Conservation (phyloP, 2,888 invertebrate genomes). For the Elysia crispata region DNA sequence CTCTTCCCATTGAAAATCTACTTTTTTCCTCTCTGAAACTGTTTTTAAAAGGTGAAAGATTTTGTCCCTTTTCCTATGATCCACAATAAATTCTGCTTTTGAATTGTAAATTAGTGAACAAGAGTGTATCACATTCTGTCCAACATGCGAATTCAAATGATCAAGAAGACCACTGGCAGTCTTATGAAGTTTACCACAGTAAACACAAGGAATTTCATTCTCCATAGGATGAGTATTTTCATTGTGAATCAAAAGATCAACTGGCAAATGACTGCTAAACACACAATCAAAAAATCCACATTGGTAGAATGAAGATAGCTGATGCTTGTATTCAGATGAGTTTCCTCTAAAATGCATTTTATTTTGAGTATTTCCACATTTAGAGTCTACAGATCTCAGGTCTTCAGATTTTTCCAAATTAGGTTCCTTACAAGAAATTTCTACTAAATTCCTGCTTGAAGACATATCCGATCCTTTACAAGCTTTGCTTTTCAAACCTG, state of each 20-base stretch:
- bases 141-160: constrained; percentile 27
- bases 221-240: constrained; percentile 13
- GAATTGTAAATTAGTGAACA: constrained; percentile 33
- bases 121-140: background rate
- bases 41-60: background rate
- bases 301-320: constrained; percentile 6
- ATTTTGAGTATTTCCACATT: background rate
- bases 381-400: background rate
- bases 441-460: background rate
- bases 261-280: background rate
- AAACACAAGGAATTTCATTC: constrained; percentile 1
- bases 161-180: constrained; percentile 17
- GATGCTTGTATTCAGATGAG: too few relatives aligned
- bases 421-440: background rate
- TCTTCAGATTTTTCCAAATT: too few relatives aligned
- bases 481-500: background rate
- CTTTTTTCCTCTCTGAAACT: too few relatives aligned
- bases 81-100: background rate
- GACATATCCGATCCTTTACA: background rate
- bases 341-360: background rate
- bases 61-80: constrained; percentile 10
- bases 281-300: constrained; percentile 30
- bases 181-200: constrained; percentile 2
- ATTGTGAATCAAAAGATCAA: constrained; percentile 13
- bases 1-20: too few relatives aligned